Evolutionary conservation across 2,113 vertebrate genomes (phyloP).

Genomic region (Brienomyrus brachyistius): DNA sequence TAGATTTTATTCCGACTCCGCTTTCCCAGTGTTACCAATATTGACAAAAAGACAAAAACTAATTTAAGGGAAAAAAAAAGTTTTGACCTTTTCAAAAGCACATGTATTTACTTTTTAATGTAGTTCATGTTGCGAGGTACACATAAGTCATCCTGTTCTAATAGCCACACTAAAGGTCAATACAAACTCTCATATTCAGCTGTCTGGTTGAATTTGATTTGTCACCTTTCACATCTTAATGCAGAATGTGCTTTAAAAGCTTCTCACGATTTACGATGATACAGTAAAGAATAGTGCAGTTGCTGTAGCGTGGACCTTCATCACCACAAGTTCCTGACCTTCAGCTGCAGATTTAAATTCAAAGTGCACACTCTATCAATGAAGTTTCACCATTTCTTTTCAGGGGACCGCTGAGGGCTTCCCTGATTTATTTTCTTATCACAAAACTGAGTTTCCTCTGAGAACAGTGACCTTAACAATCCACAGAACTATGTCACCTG

Average conservation of each 20-base stretch:
- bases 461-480: background rate
- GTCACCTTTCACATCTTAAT: slow-evolving; percentile 49
- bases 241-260: background rate
- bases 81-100: slow-evolving; percentile 89
- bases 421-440: slow-evolving; percentile 4
- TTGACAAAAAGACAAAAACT: slow-evolving; percentile 62
- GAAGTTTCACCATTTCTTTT: background rate
- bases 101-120: slow-evolving; percentile 90
- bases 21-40: background rate
- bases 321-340: slow-evolving; percentile 12
- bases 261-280: slow-evolving; percentile 29
- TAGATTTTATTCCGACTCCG: background rate
- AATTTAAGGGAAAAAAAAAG: slow-evolving; percentile 78
- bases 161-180: slow-evolving; percentile 83
- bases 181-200: slow-evolving; percentile 65
- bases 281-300: slow-evolving; percentile 16
- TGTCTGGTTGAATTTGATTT: slow-evolving; percentile 52
- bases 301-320: slow-evolving; percentile 6
- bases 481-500: background rate
- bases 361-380: background rate
- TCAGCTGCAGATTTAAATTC: slow-evolving; percentile 4
- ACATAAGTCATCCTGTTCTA: slow-evolving; percentile 63
- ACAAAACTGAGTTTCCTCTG: background rate
- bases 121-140: slow-evolving; percentile 72
- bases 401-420: background rate